These are phyloP conservation scores for Silurus glanis DNA, from an alignment of 2,113 vertebrate species.

Conservation along the genomic window DNA sequence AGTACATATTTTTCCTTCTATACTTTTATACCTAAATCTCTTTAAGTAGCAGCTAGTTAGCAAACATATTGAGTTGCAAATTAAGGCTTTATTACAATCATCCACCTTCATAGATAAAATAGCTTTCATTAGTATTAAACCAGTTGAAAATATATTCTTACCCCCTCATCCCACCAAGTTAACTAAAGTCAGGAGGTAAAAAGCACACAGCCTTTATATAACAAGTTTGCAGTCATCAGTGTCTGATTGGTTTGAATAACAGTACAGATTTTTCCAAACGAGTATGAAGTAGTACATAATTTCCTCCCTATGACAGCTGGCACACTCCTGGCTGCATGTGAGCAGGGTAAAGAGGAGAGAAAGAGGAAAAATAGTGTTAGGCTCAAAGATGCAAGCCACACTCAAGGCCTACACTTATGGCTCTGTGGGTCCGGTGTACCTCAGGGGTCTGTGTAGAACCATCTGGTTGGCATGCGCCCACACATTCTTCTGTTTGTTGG, in stretches of 20 bases:
- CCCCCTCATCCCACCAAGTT: conserved; percentile 6
- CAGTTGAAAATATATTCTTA: conserved; percentile 36
- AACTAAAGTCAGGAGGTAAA: conserved; percentile 25
- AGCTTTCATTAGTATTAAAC: conserved; percentile 28
- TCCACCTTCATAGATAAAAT: conserved; percentile 5
- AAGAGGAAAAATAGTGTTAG: conserved; percentile 30
- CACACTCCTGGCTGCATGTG: background rate
- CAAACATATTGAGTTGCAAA: conserved; percentile 9
- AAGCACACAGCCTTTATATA: background rate
- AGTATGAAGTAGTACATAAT: conserved; percentile 4
- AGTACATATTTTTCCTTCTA: too few relatives aligned
- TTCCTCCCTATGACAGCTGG: background rate
- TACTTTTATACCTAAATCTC: background rate
- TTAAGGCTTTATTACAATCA: conserved; percentile 12
- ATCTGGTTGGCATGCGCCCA: conserved; percentile 33
- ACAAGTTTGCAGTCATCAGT: background rate
- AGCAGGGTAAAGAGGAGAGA: background rate
- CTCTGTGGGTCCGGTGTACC: conserved; percentile 27
- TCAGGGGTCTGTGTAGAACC: conserved; percentile 33
- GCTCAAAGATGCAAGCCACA: conserved; percentile 9
- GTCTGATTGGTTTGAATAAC: conserved; percentile 8
- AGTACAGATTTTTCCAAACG: conserved; percentile 22
- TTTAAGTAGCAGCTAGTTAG: conserved; percentile 12
- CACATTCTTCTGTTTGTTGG: conserved; percentile 33
- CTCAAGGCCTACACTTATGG: conserved; percentile 32